Percentiles rank a stretch among this genome's conserved stretches.
These are phyloP conservation scores for Plutella xylostella DNA, from an alignment of 2,888 invertebrate species.

Conservation along the genomic window DNA sequence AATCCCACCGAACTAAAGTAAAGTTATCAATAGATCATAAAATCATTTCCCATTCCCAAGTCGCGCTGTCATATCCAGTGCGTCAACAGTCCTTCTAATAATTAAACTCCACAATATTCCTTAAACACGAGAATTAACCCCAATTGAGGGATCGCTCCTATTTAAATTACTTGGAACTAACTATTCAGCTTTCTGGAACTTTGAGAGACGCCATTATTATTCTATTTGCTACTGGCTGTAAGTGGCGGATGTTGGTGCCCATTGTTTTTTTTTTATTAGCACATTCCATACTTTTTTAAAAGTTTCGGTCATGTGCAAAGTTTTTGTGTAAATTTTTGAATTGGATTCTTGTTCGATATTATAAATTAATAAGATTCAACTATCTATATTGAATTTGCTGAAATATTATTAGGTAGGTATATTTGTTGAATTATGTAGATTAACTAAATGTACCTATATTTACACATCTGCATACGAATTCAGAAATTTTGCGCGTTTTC, in stretches of 20 bases:
- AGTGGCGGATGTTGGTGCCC: constrained; percentile 3
- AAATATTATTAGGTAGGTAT: neutral
- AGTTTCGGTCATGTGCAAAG: neutral
- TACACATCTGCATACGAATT: too few relatives aligned
- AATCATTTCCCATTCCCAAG: too few relatives aligned
- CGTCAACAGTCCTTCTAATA: constrained; percentile 24
- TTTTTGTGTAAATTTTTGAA: neutral
- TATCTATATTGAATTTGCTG: neutral
- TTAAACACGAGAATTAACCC: constrained; percentile 68
- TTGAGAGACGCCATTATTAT: constrained; percentile 53
- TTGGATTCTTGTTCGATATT: neutral
- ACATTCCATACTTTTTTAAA: neutral
- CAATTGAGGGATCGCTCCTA: constrained; percentile 67
- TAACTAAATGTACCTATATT: too few relatives aligned
- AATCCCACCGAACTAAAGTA: too few relatives aligned
- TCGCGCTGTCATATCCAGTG: neutral
- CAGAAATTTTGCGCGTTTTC: too few relatives aligned
- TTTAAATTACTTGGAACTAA: constrained; percentile 63
- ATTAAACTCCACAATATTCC: constrained; percentile 63
- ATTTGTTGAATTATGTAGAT: too few relatives aligned
- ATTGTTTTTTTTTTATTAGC: constrained; percentile 1
- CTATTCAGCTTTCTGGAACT: constrained; percentile 66
- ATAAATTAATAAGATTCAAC: neutral
- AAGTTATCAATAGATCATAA: too few relatives aligned
- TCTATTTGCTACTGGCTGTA: constrained; percentile 33